These are phyloP conservation scores for Eupeodes latifasciatus DNA, from an alignment of 2,888 invertebrate species.

Conservation along the genomic window DNA sequence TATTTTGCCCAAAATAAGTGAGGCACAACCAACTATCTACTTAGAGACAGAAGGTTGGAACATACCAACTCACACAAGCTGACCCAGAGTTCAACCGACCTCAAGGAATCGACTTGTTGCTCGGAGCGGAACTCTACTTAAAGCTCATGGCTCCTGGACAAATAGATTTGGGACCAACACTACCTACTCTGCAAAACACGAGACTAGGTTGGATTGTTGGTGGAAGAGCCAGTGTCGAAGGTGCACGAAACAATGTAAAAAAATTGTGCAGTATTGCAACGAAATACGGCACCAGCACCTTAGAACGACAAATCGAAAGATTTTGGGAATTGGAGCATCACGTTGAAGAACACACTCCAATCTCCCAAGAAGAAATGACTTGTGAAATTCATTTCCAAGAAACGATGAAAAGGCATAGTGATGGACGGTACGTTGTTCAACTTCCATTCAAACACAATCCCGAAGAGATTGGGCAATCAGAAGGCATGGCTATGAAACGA, in stretches of 20 bases:
- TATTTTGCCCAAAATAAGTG: too few relatives aligned
- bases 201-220: conserved; percentile 67
- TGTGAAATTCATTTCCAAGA: conserved; percentile 54
- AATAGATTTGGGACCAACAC: conserved; percentile 32
- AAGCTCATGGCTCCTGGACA: conserved; percentile 18
- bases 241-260: not conserved
- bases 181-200: conserved; percentile 67
- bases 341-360: conserved; percentile 11
- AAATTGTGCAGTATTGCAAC: conserved; percentile 7
- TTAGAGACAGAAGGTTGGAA: too few relatives aligned
- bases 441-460: too few relatives aligned
- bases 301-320: not conserved
- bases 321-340: not conserved
- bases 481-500: conserved; percentile 35
- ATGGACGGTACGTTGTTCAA: conserved; percentile 54
- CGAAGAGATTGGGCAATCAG: too few relatives aligned
- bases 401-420: conserved; percentile 23
- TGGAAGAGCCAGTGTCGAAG: conserved; percentile 27
- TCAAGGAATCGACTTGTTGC: conserved; percentile 51
- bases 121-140: conserved; percentile 59
- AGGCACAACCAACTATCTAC: too few relatives aligned
- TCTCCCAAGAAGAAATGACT: not conserved
- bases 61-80: too few relatives aligned
- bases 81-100: conserved; percentile 54
- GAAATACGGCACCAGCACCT: not conserved